Conservation (phyloP, 2,888 invertebrate species). For the Eucriotettix oculatus region DNA sequence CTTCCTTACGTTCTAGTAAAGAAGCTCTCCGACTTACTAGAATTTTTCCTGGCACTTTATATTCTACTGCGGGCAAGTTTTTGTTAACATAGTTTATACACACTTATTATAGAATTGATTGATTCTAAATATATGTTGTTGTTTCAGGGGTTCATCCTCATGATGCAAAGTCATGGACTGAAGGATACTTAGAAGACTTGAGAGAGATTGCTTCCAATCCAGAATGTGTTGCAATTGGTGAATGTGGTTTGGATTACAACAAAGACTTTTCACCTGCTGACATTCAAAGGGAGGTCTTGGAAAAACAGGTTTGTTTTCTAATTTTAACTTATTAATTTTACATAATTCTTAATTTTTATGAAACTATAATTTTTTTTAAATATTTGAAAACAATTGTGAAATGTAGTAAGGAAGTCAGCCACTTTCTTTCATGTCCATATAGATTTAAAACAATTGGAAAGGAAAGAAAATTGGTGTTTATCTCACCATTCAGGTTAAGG, state of each 20-base stretch:
- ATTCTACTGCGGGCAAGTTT: constrained; percentile 62
- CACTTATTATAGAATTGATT: background rate
- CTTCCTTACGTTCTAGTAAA: constrained; percentile 75
- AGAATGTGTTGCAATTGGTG: constrained; percentile 86
- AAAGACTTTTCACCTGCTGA: constrained; percentile 85
- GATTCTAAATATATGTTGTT: constrained; percentile 1
- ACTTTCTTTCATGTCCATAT: too few relatives aligned
- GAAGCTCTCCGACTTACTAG: constrained; percentile 77
- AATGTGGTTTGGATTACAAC: constrained; percentile 88
- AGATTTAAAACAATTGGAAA: too few relatives aligned
- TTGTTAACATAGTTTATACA: background rate
- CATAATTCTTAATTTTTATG: too few relatives aligned
- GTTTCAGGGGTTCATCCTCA: constrained; percentile 72
- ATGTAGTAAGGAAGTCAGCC: too few relatives aligned
- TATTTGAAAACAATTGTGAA: too few relatives aligned
- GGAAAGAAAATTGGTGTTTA: too few relatives aligned
- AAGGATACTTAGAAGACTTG: constrained; percentile 39
- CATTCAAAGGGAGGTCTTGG: constrained; percentile 71
- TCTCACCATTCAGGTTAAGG: too few relatives aligned
- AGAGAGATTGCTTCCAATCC: constrained; percentile 57
- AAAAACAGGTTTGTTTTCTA: constrained; percentile 47
- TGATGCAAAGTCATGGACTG: constrained; percentile 80
- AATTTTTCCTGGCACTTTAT: constrained; percentile 77
- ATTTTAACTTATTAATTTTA: too few relatives aligned
- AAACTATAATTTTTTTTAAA: too few relatives aligned